Evolutionary conservation across 64 coral and sea anemone species (phyloP).

Genomic region (Actinia equina): DNA sequence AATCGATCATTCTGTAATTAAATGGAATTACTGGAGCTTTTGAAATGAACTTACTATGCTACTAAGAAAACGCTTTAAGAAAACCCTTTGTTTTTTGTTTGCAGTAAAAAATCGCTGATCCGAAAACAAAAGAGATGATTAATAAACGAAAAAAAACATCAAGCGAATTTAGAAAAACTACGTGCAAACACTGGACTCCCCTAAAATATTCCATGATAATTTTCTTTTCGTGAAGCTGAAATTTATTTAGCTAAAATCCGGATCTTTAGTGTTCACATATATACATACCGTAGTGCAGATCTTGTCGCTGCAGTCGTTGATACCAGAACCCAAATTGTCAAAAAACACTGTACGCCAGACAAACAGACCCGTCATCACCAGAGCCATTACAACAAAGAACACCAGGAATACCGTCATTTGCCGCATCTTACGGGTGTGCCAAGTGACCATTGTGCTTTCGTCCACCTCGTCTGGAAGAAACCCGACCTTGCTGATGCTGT

Average conservation of each 20-base stretch:
- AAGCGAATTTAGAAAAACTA: neutral
- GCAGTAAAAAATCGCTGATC: neutral
- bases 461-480: constrained; percentile 48
- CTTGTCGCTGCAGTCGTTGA: neutral
- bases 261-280: neutral
- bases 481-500: constrained; percentile 31
- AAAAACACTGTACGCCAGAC: constrained; percentile 61
- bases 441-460: constrained; percentile 55
- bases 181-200: neutral
- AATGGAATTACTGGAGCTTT: neutral
- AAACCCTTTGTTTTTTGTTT: neutral
- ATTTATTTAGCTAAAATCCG: neutral
- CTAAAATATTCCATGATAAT: neutral
- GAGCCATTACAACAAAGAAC: constrained; percentile 54
- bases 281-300: constrained; percentile 16
- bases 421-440: constrained; percentile 52
- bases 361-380: constrained; percentile 79
- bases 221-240: neutral
- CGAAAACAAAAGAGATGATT: neutral
- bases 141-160: neutral
- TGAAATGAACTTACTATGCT: neutral
- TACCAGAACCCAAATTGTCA: neutral
- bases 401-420: constrained; percentile 36
- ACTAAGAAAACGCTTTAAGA: neutral
- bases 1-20: constrained; percentile 13